phyloP scores from a whole-genome alignment of 2,888 invertebrate genomes.

The Chaetoderma sp. region DNA sequence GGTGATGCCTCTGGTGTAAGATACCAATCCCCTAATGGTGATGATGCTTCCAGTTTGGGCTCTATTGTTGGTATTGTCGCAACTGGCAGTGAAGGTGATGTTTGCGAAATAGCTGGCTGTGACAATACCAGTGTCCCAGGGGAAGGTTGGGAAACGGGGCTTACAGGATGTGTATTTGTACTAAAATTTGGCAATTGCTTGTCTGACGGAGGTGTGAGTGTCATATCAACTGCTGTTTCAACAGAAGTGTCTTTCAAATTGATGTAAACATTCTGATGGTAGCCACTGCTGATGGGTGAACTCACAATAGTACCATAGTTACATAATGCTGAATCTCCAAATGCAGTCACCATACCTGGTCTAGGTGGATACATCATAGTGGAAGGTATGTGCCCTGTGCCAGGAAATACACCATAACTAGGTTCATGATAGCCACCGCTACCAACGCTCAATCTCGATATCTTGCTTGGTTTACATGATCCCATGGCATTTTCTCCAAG shows the following conservation, averaged over 20 bases:
- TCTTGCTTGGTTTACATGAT: conserved; percentile 50
- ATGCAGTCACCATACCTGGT: not conserved
- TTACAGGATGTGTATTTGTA: not conserved
- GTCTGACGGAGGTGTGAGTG: not conserved
- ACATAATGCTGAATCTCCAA: no score
- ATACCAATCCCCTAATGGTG: conserved; percentile 50
- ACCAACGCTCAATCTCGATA: conserved; percentile 36
- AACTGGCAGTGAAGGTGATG: conserved; percentile 6
- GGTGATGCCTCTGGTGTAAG: conserved; percentile 62
- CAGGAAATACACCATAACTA: not conserved
- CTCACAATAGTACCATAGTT: not conserved
- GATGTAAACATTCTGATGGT: not conserved
- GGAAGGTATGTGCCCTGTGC: not conserved
- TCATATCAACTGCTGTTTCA: not conserved
- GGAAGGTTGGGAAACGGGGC: not conserved
- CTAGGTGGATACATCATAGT: not conserved
- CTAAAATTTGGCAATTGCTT: not conserved
- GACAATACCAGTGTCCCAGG: not conserved
- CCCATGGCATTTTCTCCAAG: conserved; percentile 48
- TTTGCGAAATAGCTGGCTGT: not conserved
- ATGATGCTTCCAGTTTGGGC: conserved; percentile 48
- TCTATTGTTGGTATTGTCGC: conserved; percentile 43
- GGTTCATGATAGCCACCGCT: conserved; percentile 28
- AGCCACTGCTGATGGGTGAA: not conserved
- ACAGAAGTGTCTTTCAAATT: not conserved